These are phyloP conservation scores for Pinna nobilis DNA, from an alignment of 1,140 invertebrate species.

Conservation along the genomic window DNA sequence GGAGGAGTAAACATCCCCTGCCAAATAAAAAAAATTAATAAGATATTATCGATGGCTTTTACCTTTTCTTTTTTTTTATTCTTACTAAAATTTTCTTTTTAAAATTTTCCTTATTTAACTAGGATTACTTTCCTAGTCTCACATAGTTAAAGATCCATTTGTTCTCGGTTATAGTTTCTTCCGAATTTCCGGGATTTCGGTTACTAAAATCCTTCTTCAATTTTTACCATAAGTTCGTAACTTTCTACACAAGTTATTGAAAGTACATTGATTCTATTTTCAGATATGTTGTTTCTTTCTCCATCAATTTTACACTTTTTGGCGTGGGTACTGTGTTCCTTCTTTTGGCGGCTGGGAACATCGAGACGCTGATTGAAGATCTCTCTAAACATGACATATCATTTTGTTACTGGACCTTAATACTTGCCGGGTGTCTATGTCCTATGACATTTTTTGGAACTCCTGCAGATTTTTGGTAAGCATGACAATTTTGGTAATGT, in stretches of 20 bases:
- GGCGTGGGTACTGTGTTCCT: slow-evolving; percentile 83
- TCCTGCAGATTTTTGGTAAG: slow-evolving; percentile 79
- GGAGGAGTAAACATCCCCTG: too few relatives aligned
- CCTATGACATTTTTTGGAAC: slow-evolving; percentile 83
- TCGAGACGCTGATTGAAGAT: slow-evolving; percentile 77
- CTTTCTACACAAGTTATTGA: neutral
- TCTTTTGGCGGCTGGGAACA: slow-evolving; percentile 80
- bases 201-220: neutral
- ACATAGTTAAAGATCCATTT: too few relatives aligned
- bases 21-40: too few relatives aligned
- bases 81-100: too few relatives aligned
- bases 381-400: slow-evolving; percentile 74
- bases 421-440: slow-evolving; percentile 79
- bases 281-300: slow-evolving; percentile 76
- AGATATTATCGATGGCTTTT: too few relatives aligned
- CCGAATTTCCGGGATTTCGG: neutral
- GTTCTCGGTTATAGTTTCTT: neutral
- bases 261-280: too few relatives aligned
- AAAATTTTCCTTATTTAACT: too few relatives aligned
- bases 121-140: too few relatives aligned
- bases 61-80: too few relatives aligned
- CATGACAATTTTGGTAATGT: slow-evolving; percentile 77
- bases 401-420: slow-evolving; percentile 80
- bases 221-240: neutral
- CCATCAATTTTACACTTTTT: slow-evolving; percentile 81